phyloP scores from a whole-genome alignment of 92 coral and sea anemone genomes.

The Parazoanthus swiftii region DNA sequence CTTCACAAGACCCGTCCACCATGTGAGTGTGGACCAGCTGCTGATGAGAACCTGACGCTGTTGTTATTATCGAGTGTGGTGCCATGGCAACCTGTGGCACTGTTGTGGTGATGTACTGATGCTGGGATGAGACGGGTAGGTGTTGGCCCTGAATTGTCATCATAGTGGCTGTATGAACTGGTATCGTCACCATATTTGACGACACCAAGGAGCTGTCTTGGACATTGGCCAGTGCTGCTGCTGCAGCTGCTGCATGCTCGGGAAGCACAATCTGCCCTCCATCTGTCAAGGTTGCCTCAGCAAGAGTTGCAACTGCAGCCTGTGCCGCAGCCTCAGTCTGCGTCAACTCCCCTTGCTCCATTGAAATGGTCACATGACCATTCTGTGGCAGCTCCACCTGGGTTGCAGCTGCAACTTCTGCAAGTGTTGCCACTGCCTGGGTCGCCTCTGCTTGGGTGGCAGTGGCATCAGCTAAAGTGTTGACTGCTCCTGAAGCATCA shows the following conservation, averaged over 20 bases:
- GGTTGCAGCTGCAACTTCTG: constrained; percentile 97
- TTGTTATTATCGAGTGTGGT: constrained; percentile 87
- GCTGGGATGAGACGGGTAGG: constrained; percentile 68
- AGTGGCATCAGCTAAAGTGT: constrained; percentile 87
- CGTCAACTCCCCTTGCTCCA: constrained; percentile 83
- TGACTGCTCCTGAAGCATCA: constrained; percentile 99
- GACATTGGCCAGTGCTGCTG: constrained; percentile 83
- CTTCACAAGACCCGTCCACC: constrained; percentile 78
- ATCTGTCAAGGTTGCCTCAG: constrained; percentile 97
- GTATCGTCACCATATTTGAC: constrained; percentile 90
- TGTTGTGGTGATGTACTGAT: constrained; percentile 82
- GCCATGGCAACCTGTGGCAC: constrained; percentile 99
- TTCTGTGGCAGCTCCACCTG: constrained; percentile 84
- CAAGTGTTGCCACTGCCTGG: constrained; percentile 98
- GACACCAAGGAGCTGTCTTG: constrained; percentile 77
- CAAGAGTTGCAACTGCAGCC: constrained; percentile 99
- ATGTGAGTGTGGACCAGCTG: constrained; percentile 77
- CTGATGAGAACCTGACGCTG: constrained; percentile 75
- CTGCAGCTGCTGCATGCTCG: constrained; percentile 96
- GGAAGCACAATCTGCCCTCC: constrained; percentile 99
- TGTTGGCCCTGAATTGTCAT: constrained; percentile 95
- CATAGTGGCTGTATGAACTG: constrained; percentile 94
- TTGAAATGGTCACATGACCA: constrained; percentile 68
- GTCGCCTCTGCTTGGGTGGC: constrained; percentile 97
- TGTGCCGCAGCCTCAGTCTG: constrained; percentile 98